phyloP scores from a whole-genome alignment of 2,888 invertebrate genomes.

The Hyposoter dolosus region DNA sequence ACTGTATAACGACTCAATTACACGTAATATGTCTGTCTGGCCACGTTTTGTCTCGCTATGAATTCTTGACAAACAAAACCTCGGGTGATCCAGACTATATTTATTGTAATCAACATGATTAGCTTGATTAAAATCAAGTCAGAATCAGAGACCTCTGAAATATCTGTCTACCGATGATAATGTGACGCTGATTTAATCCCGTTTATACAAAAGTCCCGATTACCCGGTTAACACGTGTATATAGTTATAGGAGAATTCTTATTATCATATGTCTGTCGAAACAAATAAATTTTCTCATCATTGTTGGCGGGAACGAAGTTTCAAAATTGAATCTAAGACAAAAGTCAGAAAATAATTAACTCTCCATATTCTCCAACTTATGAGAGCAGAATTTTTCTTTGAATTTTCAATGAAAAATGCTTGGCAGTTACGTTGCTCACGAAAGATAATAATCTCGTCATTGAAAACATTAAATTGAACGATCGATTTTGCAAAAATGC shows the following conservation, averaged over 20 bases:
- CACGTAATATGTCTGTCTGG: conserved; percentile 54
- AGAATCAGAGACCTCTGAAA: neutral
- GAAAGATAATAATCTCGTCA: neutral
- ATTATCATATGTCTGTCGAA: neutral
- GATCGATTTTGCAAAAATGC: neutral
- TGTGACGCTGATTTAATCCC: neutral
- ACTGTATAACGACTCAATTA: conserved; percentile 54
- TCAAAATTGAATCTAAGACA: neutral
- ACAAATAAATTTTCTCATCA: neutral
- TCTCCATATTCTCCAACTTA: neutral
- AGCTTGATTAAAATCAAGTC: conserved; percentile 7
- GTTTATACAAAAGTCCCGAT: neutral
- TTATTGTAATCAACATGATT: conserved; percentile 31
- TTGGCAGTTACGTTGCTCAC: neutral
- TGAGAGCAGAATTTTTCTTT: conserved; percentile 4
- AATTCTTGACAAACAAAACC: conserved; percentile 43
- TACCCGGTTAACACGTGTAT: neutral
- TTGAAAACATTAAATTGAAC: neutral
- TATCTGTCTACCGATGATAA: neutral
- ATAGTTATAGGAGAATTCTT: neutral
- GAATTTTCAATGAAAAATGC: neutral
- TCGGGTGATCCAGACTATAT: conserved; percentile 11
- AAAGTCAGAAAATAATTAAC: neutral
- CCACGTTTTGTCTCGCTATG: conserved; percentile 21
- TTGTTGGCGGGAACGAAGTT: neutral